phyloP scores from a whole-genome alignment of 2,888 invertebrate genomes.

The Hedya salicella region DNA sequence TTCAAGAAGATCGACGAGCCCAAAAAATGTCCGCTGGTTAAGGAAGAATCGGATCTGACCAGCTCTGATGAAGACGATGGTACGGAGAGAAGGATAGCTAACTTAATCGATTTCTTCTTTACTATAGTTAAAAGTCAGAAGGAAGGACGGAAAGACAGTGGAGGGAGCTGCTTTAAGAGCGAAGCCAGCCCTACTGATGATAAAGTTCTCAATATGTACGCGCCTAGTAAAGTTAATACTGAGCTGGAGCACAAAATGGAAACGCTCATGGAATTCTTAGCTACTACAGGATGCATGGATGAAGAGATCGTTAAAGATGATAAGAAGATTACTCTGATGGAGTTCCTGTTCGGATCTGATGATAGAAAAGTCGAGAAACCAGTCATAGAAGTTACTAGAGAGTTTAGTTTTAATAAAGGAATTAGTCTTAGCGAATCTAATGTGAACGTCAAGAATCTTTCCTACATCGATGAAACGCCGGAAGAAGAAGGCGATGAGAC shows the following conservation, averaged over 20 bases:
- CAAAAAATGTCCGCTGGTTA: slow-evolving; percentile 74
- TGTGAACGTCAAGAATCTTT: slow-evolving; percentile 70
- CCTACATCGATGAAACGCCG: slow-evolving; percentile 79
- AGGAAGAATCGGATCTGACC: slow-evolving; percentile 74
- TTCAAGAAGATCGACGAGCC: slow-evolving; percentile 68
- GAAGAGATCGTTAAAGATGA: slow-evolving; percentile 67
- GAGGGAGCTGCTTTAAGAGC: slow-evolving; percentile 75
- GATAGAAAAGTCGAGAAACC: slow-evolving; percentile 62
- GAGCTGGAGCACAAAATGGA: slow-evolving; percentile 82
- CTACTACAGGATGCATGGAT: slow-evolving; percentile 76
- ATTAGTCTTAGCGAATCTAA: slow-evolving; percentile 71
- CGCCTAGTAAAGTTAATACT: slow-evolving; percentile 69
- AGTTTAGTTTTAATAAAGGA: slow-evolving; percentile 58
- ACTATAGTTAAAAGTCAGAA: slow-evolving; percentile 80
- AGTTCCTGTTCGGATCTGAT: slow-evolving; percentile 77
- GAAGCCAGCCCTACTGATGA: slow-evolving; percentile 72
- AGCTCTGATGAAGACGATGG: slow-evolving; percentile 75
- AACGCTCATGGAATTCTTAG: slow-evolving; percentile 78
- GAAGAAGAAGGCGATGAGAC: slow-evolving; percentile 72
- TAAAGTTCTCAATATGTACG: slow-evolving; percentile 53
- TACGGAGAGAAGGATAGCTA: slow-evolving; percentile 75
- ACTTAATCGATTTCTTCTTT: slow-evolving; percentile 80
- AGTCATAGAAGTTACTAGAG: slow-evolving; percentile 63
- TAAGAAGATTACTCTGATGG: slow-evolving; percentile 80
- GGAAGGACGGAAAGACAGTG: slow-evolving; percentile 74